These are phyloP conservation scores for Dasysyrphus tricinctus DNA, from an alignment of 2,888 invertebrate genomes.

Conservation along the genomic window DNA sequence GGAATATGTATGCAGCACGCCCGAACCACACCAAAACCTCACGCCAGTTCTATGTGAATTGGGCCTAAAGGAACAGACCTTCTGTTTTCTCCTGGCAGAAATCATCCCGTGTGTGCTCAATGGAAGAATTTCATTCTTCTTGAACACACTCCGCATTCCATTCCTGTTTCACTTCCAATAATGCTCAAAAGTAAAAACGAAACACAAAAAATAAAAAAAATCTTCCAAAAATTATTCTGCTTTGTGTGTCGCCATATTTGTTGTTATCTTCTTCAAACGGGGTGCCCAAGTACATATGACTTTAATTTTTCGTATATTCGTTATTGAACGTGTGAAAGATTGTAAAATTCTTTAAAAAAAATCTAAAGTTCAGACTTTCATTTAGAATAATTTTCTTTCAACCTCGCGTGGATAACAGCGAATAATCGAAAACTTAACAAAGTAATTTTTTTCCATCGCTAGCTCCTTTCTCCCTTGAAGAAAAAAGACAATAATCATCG, in stretches of 20 bases:
- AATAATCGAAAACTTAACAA: constrained; percentile 56
- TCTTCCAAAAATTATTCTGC: constrained; percentile 50
- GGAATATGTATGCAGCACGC: too few species aligned
- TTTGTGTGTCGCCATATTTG: constrained; percentile 75
- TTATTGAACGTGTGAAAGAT: constrained; percentile 66
- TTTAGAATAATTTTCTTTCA: constrained; percentile 27
- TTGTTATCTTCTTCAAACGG: constrained; percentile 75
- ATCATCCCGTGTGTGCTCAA: too few species aligned
- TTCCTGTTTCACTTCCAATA: neutral
- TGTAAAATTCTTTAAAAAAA: constrained; percentile 40
- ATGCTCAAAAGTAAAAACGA: constrained; percentile 8
- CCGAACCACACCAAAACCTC: too few species aligned
- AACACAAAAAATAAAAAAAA: constrained; percentile 37
- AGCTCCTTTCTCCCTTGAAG: constrained; percentile 58
- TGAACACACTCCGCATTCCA: neutral
- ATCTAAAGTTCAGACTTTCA: constrained; percentile 22
- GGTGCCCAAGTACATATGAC: constrained; percentile 62
- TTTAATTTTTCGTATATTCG: constrained; percentile 61
- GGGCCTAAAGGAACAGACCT: too few species aligned
- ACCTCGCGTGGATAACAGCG: constrained; percentile 37
- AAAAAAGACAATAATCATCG: constrained; percentile 53
- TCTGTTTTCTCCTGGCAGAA: too few species aligned
- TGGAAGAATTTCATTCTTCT: too few species aligned
- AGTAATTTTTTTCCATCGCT: constrained; percentile 50
- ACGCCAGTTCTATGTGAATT: too few species aligned